phyloP scores from a whole-genome alignment of 2,113 vertebrate genomes.

The Ceyx cyanopectus region DNA sequence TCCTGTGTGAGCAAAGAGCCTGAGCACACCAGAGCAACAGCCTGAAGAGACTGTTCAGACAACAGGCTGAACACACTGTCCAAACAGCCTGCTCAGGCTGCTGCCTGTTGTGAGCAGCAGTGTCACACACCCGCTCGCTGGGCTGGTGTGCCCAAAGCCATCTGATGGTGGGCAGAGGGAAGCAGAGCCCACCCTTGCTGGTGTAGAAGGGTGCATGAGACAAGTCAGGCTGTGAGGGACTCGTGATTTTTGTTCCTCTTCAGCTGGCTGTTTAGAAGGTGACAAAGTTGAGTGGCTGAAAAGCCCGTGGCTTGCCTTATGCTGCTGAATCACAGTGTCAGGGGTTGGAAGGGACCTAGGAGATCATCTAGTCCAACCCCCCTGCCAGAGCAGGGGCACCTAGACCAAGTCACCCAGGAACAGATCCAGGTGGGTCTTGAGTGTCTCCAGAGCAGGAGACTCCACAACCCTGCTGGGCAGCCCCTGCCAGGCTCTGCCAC shows the following conservation, averaged over 20 bases:
- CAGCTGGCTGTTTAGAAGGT: neutral
- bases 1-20: neutral
- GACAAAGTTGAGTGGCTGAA: neutral
- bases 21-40: no score
- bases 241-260: neutral
- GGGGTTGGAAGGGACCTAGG: no score
- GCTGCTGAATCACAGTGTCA: neutral
- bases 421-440: no score
- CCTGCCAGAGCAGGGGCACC: no score
- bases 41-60: no score
- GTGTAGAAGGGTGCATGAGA: neutral
- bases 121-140: neutral
- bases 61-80: no score
- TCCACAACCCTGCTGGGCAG: no score
- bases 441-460: no score
- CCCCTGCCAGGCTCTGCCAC: no score
- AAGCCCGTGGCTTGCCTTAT: neutral
- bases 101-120: neutral
- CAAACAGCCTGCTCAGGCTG: no score
- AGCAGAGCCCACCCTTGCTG: neutral
- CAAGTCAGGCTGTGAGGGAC: neutral
- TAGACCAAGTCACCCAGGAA: no score
- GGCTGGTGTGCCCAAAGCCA: accelerated
- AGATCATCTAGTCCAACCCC: no score
- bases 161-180: neutral